Evolutionary conservation across 2,888 invertebrate genomes (phyloP), one percentile per base, ranked within the genome.

Genomic region (Plebejus argus): DNA sequence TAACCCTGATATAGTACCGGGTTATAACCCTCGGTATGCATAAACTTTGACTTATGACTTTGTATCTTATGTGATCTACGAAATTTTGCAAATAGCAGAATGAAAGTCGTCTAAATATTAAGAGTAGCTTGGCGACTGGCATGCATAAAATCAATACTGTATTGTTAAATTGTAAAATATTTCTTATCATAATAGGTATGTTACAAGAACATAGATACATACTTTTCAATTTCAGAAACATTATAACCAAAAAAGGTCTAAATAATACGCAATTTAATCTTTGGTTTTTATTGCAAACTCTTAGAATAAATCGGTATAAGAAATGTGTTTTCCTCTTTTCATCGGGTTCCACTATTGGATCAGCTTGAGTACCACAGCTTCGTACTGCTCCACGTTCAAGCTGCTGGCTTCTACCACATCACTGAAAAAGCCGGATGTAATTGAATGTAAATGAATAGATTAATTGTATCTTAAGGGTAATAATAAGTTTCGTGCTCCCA

Each of bases 341-440:
- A 12, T 70, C 56, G 33, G 58, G 10, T 12, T 23, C 49, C 10
- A 71, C 81, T 79, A 83, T 70, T 82, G 80, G 75, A 84, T 78
- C 78, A 89, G 86, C 86, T 88, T 90, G 0, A 94, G 81, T 1
- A 94, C 91, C 33, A 94, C 83, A 56, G 93, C 85, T 84, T 95
- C 95, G 58, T 85, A 87, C 74, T 87, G 89, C 10, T 84, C 83
- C 18, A 95, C 82, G 15, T 86, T 84, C 35, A 94, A 81, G 33
- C 82, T 82, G 15, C 82, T 83, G 4, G 93, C 87, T 74, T 88
- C 82, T 1, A 94, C 79, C 45, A 85, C 49, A 58, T 90, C 88
- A 20, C 95, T 95, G 90, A 79, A 93, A 94, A 85, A n/a, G n/a
- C n/a, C n/a, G n/a, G n/a, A n/a, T n/a, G n/a, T n/a, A n/a, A n/a